phyloP scores from a whole-genome alignment of 2,113 vertebrate species.

The Morone saxatilis region DNA sequence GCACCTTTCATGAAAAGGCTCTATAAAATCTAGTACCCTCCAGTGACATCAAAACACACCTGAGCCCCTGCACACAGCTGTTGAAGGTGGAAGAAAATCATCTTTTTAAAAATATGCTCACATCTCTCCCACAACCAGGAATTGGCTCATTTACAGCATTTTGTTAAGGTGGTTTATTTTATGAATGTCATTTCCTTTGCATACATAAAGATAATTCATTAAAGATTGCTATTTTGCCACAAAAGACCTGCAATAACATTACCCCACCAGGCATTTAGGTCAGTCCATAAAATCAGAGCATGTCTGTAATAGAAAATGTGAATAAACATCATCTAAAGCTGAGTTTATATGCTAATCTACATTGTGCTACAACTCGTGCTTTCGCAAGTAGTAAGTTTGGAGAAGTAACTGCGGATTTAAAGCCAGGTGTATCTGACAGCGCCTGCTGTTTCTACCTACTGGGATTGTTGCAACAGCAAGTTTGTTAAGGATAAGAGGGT shows the following conservation, averaged over 20 bases:
- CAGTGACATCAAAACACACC: conserved; percentile 64
- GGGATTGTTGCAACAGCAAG: conserved; percentile 57
- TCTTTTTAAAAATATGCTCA: conserved; percentile 13
- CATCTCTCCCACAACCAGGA: background rate
- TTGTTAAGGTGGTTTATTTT: background rate
- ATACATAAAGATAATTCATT: background rate
- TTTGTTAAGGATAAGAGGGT: conserved; percentile 50
- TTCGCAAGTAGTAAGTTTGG: conserved; percentile 30
- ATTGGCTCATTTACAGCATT: background rate
- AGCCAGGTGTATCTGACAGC: conserved; percentile 62
- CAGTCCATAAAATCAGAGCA: background rate
- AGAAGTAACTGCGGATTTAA: conserved; percentile 52
- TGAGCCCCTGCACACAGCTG: conserved; percentile 70
- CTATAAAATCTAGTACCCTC: conserved; percentile 43
- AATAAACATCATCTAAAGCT: background rate
- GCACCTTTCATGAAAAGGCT: conserved; percentile 59
- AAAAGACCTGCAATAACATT: background rate
- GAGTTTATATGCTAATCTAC: conserved; percentile 6
- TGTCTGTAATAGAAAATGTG: background rate
- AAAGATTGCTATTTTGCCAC: background rate
- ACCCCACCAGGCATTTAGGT: background rate
- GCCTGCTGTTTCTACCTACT: conserved; percentile 61
- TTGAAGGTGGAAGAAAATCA: conserved; percentile 16
- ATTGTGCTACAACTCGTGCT: background rate
- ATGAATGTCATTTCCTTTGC: background rate